Conservation (phyloP, 2,797 vertebrate genomes). For the Pangasius mekongensis region DNA sequence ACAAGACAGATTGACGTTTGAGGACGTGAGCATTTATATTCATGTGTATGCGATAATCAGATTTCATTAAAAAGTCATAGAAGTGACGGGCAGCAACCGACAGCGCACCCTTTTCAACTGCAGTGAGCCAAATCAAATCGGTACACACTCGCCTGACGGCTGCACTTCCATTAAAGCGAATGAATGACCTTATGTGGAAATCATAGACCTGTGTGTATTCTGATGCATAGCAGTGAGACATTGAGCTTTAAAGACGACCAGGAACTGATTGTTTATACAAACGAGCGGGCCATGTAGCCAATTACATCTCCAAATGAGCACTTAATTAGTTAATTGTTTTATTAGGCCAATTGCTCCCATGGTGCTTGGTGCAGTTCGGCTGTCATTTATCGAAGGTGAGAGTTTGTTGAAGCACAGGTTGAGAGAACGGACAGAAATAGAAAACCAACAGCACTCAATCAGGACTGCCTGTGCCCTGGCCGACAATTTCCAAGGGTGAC, state of each 20-base stretch:
- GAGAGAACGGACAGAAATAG: conserved; percentile 27
- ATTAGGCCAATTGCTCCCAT: conserved; percentile 73
- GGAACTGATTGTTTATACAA: conserved; percentile 74
- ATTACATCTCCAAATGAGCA: conserved; percentile 74
- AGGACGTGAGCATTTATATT: conserved; percentile 56
- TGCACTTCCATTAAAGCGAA: conserved; percentile 71
- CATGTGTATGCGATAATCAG: conserved; percentile 51
- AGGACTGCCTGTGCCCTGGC: conserved; percentile 54
- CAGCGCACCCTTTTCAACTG: conserved; percentile 58
- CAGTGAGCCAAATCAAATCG: conserved; percentile 69
- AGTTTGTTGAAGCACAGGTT: conserved; percentile 12
- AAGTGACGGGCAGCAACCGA: conserved; percentile 63
- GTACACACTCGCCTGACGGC: conserved; percentile 64
- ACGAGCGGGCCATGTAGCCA: conserved; percentile 74
- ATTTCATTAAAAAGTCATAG: conserved; percentile 60
- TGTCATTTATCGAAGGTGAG: conserved; percentile 69
- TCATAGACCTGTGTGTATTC: conserved; percentile 42
- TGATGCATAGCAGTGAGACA: conserved; percentile 23
- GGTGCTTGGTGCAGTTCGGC: conserved; percentile 68
- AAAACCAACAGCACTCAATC: conserved; percentile 51
- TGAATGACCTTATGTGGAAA: conserved; percentile 63
- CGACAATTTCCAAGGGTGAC: conserved; percentile 68
- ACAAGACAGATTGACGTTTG: conserved; percentile 6
- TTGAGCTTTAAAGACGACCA: conserved; percentile 47
- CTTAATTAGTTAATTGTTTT: conserved; percentile 82